Conservation (phyloP, 2,797 vertebrate species). For the Rhinogobio ventralis region DNA sequence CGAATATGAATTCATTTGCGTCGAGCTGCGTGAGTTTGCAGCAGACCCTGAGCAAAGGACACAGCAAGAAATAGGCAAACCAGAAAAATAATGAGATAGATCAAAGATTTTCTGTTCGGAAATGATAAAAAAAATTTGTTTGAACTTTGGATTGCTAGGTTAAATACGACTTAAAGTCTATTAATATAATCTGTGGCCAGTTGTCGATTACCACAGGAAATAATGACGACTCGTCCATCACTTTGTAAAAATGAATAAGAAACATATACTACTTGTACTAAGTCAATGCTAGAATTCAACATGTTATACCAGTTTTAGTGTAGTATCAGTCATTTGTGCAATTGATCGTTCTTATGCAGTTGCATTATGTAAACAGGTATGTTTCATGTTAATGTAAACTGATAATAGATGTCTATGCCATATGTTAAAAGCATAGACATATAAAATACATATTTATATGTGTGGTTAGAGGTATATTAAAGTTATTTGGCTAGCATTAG, state of each 20-base stretch:
- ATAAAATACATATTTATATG: too few relatives aligned
- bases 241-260: neutral
- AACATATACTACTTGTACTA: neutral
- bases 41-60: slow-evolving; percentile 82
- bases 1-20: slow-evolving; percentile 96
- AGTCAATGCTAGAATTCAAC: neutral
- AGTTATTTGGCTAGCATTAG: neutral
- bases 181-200: neutral
- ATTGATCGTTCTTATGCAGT: neutral
- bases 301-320: neutral
- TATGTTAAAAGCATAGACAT: too few relatives aligned
- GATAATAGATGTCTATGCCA: too few relatives aligned
- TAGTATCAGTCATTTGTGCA: neutral
- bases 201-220: neutral
- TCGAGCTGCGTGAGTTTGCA: slow-evolving; percentile 91
- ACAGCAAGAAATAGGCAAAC: neutral
- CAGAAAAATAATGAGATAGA: neutral
- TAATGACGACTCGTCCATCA: neutral
- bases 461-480: too few relatives aligned
- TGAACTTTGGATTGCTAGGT: neutral
- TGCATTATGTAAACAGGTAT: neutral
- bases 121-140: neutral
- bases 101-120: neutral
- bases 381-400: neutral
- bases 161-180: neutral